Conservation (phyloP, 2,797 vertebrate genomes). For the Gymnodraco acuticeps region DNA sequence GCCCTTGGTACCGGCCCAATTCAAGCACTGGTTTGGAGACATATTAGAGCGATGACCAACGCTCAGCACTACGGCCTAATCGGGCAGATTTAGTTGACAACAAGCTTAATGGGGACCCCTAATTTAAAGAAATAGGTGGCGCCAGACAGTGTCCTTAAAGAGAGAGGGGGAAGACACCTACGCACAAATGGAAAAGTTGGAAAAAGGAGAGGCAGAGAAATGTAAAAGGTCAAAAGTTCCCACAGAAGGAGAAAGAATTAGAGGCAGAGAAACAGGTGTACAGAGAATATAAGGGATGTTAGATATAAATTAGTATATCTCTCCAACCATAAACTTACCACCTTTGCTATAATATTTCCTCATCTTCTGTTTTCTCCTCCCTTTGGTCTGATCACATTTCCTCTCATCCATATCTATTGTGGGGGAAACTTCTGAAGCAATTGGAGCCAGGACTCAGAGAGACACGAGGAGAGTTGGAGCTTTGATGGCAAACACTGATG, state of each 20-base stretch:
- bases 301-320: neutral
- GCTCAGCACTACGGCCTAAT: too few species aligned
- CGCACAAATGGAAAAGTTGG: neutral
- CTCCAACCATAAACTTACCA: neutral
- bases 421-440: too few species aligned
- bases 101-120: too few species aligned
- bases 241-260: neutral
- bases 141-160: too few species aligned
- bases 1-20: too few species aligned
- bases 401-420: neutral
- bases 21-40: too few species aligned
- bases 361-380: neutral
- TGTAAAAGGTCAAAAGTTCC: conserved; percentile 8
- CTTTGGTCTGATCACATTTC: neutral
- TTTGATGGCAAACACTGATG: too few species aligned
- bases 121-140: too few species aligned
- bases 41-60: too few species aligned
- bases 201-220: neutral
- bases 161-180: neutral
- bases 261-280: neutral
- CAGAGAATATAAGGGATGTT: neutral
- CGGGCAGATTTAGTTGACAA: too few species aligned
- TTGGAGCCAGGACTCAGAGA: too few species aligned
- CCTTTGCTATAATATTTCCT: neutral
- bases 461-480: too few species aligned